phyloP scores from a whole-genome alignment of 2,113 vertebrate genomes.

The Entosphenus tridentatus region DNA sequence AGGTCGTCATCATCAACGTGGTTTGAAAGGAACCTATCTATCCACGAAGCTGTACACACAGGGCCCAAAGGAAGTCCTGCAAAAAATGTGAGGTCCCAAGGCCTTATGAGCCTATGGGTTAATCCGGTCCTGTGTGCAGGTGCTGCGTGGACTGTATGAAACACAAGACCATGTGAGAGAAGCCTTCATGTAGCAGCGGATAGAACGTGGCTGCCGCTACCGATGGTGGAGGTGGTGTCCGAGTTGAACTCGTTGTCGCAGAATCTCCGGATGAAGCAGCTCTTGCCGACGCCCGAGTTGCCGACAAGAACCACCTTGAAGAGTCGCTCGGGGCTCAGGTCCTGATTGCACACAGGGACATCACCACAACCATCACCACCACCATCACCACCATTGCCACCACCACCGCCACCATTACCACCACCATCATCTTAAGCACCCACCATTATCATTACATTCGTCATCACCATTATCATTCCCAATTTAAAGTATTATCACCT shows the following conservation, averaged over 20 bases:
- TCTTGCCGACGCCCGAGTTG: slow-evolving; percentile 44
- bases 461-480: no score
- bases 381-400: no score
- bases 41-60: not conserved
- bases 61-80: not conserved
- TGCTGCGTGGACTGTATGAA: not conserved
- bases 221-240: slow-evolving; percentile 24
- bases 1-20: no score
- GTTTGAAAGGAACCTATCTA: not conserved
- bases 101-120: not conserved
- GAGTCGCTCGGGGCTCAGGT: slow-evolving; percentile 17
- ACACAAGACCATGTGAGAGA: not conserved
- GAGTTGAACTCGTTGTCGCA: slow-evolving; percentile 27
- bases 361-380: no score
- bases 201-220: slow-evolving; percentile 17
- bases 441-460: no score
- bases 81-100: not conserved
- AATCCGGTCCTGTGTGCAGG: not conserved
- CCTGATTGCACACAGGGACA: no score
- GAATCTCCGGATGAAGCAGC: slow-evolving; percentile 41
- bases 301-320: slow-evolving; percentile 55
- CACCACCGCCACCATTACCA: no score
- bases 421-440: no score
- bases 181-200: not conserved
- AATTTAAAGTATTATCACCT: no score